Base-by-base conservation (phyloP, 2,113 vertebrate genomes). In the Albula glossodonta region DNA sequence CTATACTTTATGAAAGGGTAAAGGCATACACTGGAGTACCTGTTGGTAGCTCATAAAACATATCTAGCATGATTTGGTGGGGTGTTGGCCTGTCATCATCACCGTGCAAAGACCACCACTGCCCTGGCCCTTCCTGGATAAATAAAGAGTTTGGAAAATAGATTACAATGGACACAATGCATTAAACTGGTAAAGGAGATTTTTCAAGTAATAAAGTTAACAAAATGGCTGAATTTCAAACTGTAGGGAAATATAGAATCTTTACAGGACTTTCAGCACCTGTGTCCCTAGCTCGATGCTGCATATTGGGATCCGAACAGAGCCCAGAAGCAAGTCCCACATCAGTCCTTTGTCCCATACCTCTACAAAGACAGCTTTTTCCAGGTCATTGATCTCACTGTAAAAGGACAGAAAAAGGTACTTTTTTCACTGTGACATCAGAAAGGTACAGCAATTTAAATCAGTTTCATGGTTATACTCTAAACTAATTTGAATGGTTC, bases 331-430 rank as follows among this genome's bases (percentile, higher is more conserved):
- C 13, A 81, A 89, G 31, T 94, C 94, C 91, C 94, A 94, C 78
- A 94, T 66, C 83, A 91, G 93, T 3, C 93, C 91, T 90, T 92
- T 93, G 84, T 94, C 93, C 93, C 93, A 93, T 25, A 94, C 87
- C 84, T 95, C 93, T 82, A 94, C 50, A 82, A 92, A 41, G 60
- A 95, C 89, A 51, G 92, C 92, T 17, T 87, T 92, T 63, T 85
- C 89, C 80, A 87, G 88, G 88, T 90, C 90, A 86, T 11, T 74
- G 15, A 94, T 91, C 90, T 95, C 94, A 91, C 94, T 94, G 25
- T 11, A 91, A 91, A 78, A 11, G 84, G 89, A 84, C 6, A 84
- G 2, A 86, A 63, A 80, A 80, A 66, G 51, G 19, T 70, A 57
- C 13, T 6, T 31, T 74, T 5, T 31, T 31, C 22, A 82, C 5